Conservation (phyloP, 2,113 vertebrate species). For the Caretta caretta region DNA sequence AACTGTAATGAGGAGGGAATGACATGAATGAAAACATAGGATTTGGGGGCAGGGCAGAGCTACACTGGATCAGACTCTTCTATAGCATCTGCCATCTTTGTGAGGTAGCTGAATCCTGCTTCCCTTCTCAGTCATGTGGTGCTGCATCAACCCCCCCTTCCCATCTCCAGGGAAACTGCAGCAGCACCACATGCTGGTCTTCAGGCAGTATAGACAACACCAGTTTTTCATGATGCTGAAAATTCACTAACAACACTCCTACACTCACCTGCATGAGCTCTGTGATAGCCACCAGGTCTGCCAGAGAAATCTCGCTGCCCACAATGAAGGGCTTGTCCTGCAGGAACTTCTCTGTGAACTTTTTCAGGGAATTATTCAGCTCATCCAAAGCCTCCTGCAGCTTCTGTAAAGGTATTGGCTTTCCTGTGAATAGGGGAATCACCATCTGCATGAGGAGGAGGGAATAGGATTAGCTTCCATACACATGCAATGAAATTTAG, state of each 20-base stretch:
- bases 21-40: neutral
- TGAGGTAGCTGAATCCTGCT: neutral
- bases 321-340: slow-evolving; percentile 79
- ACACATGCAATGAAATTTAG: neutral
- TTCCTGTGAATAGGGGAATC: slow-evolving; percentile 51
- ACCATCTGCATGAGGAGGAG: slow-evolving; percentile 46
- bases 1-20: neutral
- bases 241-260: neutral
- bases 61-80: neutral
- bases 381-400: slow-evolving; percentile 73
- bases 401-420: slow-evolving; percentile 68
- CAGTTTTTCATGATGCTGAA: neutral
- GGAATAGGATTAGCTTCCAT: neutral
- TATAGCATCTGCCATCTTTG: neutral
- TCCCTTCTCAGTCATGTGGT: neutral
- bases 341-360: slow-evolving; percentile 85
- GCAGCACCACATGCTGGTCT: neutral
- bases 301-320: slow-evolving; percentile 82
- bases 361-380: slow-evolving; percentile 73
- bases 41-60: neutral
- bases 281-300: slow-evolving; percentile 84
- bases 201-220: neutral
- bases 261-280: slow-evolving; percentile 84
- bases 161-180: neutral
- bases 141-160: neutral